phyloP scores from a whole-genome alignment of 1,140 invertebrate genomes.

The Pachypeltis micranthus region DNA sequence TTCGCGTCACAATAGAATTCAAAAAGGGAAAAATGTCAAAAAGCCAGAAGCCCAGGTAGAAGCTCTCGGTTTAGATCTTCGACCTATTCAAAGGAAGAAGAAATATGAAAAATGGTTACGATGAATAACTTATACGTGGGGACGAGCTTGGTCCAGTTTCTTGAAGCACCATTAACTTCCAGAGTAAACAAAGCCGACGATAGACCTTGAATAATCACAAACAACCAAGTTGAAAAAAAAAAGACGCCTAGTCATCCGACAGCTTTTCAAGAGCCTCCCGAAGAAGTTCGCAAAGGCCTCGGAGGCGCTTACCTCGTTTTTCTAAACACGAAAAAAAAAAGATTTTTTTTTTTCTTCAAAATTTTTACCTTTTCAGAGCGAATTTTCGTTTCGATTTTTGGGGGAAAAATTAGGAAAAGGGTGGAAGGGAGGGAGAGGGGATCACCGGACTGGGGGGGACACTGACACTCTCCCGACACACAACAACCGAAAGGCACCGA shows the following conservation, averaged over 20 bases:
- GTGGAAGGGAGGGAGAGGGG: not conserved
- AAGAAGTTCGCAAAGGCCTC: no score
- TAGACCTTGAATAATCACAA: constrained; percentile 15
- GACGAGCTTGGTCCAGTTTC: not conserved
- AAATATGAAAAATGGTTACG: constrained; percentile 13
- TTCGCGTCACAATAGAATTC: no score
- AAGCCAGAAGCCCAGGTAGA: no score
- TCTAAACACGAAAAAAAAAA: no score
- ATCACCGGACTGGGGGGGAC: not conserved
- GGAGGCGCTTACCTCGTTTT: no score
- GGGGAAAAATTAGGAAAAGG: not conserved
- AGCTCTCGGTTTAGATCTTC: no score
- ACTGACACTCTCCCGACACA: constrained; percentile 1
- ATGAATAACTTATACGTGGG: constrained; percentile 10
- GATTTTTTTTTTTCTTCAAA: no score
- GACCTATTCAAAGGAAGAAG: not conserved
- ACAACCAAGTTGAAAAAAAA: constrained; percentile 15
- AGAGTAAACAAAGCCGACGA: constrained; percentile 17
- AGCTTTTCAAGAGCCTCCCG: no score
- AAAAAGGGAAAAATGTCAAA: no score
- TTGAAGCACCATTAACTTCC: constrained; percentile 17
- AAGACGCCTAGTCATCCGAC: constrained; percentile 16
- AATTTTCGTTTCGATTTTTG: not conserved
- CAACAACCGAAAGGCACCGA: constrained; percentile 12
- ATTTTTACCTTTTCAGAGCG: no score